Conservation (phyloP, 2,113 vertebrate genomes). For the Dasyornis broadbenti region DNA sequence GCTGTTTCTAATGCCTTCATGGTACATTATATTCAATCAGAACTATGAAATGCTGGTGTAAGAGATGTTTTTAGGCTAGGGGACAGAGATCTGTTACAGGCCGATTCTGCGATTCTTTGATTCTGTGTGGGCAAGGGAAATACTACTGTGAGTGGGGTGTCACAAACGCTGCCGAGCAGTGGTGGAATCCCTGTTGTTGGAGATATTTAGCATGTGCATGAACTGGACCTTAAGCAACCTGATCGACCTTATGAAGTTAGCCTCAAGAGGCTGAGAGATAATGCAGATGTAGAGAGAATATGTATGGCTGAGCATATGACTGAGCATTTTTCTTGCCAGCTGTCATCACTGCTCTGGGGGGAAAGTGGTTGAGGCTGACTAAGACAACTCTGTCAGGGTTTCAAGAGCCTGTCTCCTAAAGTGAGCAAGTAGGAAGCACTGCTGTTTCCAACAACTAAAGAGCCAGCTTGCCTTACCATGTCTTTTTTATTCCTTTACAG, state of each 20-base stretch:
- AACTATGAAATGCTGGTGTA: background rate
- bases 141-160: fast-evolving
- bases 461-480: background rate
- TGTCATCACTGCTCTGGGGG: background rate
- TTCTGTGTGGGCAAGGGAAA: background rate
- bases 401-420: background rate
- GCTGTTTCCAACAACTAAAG: background rate
- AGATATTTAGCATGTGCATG: background rate
- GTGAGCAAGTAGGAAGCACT: background rate
- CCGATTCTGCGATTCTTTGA: background rate
- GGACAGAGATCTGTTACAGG: background rate
- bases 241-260: background rate
- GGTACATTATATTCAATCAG: background rate
- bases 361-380: background rate
- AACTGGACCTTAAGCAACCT: background rate
- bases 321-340: background rate
- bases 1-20: background rate
- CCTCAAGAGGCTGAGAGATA: background rate
- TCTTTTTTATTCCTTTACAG: background rate
- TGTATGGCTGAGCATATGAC: too few relatives aligned
- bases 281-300: background rate
- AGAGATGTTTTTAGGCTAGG: background rate
- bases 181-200: background rate
- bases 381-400: background rate
- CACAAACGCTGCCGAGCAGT: background rate